These are phyloP conservation scores for Microplitis demolitor DNA, from an alignment of 1,140 invertebrate species.

Conservation along the genomic window DNA sequence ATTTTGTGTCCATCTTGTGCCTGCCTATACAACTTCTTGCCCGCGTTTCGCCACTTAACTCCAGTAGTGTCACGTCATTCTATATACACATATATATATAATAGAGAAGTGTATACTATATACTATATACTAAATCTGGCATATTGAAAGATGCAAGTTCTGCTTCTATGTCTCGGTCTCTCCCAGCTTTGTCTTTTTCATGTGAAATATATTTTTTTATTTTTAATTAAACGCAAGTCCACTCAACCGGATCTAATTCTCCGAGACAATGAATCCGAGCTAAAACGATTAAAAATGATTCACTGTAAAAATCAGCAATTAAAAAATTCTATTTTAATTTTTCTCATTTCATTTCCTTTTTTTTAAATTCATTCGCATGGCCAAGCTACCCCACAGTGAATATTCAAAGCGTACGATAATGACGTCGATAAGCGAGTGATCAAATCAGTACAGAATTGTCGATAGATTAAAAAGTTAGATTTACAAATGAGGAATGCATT, in stretches of 20 bases:
- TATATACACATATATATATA: constrained; percentile 22
- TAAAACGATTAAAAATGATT: too few relatives aligned
- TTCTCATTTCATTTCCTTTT: too few relatives aligned
- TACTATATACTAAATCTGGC: background rate
- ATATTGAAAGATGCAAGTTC: background rate
- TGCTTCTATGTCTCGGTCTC: background rate
- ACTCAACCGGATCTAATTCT: constrained; percentile 47
- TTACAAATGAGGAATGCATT: constrained; percentile 24
- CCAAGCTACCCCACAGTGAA: too few relatives aligned
- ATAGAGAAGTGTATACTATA: background rate
- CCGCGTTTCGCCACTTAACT: constrained; percentile 60
- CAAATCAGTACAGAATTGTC: constrained; percentile 11
- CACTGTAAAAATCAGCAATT: too few relatives aligned
- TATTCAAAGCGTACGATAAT: background rate
- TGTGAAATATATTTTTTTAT: background rate
- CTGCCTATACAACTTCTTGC: constrained; percentile 45
- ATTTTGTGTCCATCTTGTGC: constrained; percentile 33
- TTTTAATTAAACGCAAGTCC: background rate
- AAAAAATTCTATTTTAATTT: too few relatives aligned
- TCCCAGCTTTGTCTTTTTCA: constrained; percentile 7
- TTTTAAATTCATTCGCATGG: too few relatives aligned
- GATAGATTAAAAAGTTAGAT: constrained; percentile 8
- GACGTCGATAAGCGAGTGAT: background rate
- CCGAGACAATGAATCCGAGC: constrained; percentile 46
- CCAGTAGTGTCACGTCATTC: constrained; percentile 59